phyloP scores from a whole-genome alignment of 2,888 invertebrate genomes.

The Pterostichus niger region DNA sequence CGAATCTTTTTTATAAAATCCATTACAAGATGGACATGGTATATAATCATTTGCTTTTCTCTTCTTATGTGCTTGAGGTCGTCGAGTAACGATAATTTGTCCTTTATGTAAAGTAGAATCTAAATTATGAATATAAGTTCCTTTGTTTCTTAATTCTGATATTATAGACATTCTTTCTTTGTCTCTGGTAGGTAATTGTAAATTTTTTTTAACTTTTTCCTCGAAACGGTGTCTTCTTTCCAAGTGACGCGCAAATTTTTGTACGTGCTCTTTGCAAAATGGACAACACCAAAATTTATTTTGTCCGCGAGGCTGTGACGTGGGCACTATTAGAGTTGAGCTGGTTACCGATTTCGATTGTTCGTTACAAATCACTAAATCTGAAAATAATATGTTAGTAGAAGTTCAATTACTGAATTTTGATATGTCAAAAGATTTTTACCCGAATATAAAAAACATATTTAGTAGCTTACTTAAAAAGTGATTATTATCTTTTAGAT shows the following conservation, averaged over 20 bases:
- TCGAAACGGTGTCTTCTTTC: slow-evolving; percentile 12
- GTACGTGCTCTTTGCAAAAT: background rate
- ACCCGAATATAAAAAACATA: too few relatives aligned
- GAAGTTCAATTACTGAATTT: too few relatives aligned
- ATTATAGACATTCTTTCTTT: background rate
- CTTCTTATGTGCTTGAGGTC: background rate
- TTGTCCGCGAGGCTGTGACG: too few relatives aligned
- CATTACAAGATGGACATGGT: background rate
- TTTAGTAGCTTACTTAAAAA: too few relatives aligned
- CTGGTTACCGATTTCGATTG: too few relatives aligned
- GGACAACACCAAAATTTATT: too few relatives aligned
- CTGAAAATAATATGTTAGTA: too few relatives aligned
- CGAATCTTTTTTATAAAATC: slow-evolving; percentile 4
- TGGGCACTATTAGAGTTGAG: too few relatives aligned
- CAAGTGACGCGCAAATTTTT: slow-evolving; percentile 11
- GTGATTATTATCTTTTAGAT: too few relatives aligned
- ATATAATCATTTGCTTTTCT: slow-evolving; percentile 8
- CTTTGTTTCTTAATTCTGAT: background rate
- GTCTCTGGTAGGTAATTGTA: background rate
- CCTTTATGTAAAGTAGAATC: background rate
- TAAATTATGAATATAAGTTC: background rate
- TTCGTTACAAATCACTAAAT: too few relatives aligned
- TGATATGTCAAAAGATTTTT: too few relatives aligned
- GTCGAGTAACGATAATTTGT: background rate
- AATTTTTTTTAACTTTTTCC: background rate